Evolutionary conservation across 2,888 invertebrate species (phyloP), one percentile per base, ranked within the genome.

Genomic region (Coenonympha glycerion): DNA sequence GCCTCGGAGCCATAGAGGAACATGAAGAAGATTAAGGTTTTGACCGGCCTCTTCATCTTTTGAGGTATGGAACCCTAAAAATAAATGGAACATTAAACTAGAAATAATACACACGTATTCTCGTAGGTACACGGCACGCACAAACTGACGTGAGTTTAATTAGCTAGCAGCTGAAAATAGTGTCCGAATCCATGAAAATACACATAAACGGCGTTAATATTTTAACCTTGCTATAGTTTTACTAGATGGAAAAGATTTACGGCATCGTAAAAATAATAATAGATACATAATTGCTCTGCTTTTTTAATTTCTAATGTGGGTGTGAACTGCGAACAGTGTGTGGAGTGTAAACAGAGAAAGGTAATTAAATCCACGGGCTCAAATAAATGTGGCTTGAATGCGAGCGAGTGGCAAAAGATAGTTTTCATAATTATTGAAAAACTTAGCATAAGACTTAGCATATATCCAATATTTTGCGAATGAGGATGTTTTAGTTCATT

Each of bases 361-460:
- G 49, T 34, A 40, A 53, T 49, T 52, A n/a, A n/a, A n/a, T n/a
- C n/a, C n/a, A 52, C 15, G 42, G 37, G 15, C 39, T 13, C 44
- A 52, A 52, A 44, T 48, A 19, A 34, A 16, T 37, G 28, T 21
- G 21, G 37, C 21, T 36, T 5, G 13, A 11, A 36, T 6, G 36
- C 11, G 6, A 36, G 36, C 11, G 6, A 6, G 11, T 3, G 21
- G 19, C 6, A 1, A 6, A 6, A 13, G 13, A 26, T 16, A 26
- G 24, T 19, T 37, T 37, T 26, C 9, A 24, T 15, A 16, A 16
- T n/a, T 5, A 9, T 2, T 39, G 8, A 24, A 2, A 24, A 9
- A 9, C 8, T 8, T 15, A 31, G 31, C n/a, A n/a, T n/a, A n/a
- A n/a, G n/a, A n/a, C n/a, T n/a, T n/a, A n/a, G n/a, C n/a, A n/a